Conservation (phyloP, 2,113 vertebrate species). For the Bos indicus region DNA sequence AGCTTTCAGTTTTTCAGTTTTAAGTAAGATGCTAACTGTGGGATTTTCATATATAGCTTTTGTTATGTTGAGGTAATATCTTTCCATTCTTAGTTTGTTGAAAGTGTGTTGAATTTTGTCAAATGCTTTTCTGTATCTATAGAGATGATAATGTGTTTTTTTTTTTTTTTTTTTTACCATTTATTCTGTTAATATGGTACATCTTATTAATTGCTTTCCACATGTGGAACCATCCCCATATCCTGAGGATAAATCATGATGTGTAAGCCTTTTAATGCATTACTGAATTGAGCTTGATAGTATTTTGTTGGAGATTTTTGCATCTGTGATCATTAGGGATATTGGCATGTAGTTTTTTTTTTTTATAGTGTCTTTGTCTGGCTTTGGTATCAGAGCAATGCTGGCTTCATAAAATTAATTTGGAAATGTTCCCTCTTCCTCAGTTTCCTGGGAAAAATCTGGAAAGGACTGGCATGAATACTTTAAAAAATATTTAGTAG, state of each 20-base stretch:
- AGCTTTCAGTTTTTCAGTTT: neutral
- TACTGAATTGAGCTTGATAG: neutral
- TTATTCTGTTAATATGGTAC: neutral
- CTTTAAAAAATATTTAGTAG: neutral
- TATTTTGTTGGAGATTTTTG: neutral
- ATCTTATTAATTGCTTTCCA: neutral
- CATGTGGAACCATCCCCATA: neutral
- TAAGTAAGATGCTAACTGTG: neutral
- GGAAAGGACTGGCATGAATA: neutral
- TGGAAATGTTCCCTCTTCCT: neutral
- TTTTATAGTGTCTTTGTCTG: neutral
- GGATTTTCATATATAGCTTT: neutral
- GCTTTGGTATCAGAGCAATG: neutral
- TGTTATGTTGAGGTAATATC: neutral
- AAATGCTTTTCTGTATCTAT: neutral
- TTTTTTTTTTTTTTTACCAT: neutral
- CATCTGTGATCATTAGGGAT: neutral
- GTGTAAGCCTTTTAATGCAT: neutral
- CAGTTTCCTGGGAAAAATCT: neutral
- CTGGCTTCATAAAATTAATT: neutral
- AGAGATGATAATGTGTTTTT: neutral
- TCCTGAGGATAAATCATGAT: neutral
- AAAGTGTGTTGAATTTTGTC: neutral
- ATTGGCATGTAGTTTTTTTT: neutral
- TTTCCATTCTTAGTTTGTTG: neutral